Conservation (phyloP, 2,113 vertebrate genomes). For the Silurus meridionalis region DNA sequence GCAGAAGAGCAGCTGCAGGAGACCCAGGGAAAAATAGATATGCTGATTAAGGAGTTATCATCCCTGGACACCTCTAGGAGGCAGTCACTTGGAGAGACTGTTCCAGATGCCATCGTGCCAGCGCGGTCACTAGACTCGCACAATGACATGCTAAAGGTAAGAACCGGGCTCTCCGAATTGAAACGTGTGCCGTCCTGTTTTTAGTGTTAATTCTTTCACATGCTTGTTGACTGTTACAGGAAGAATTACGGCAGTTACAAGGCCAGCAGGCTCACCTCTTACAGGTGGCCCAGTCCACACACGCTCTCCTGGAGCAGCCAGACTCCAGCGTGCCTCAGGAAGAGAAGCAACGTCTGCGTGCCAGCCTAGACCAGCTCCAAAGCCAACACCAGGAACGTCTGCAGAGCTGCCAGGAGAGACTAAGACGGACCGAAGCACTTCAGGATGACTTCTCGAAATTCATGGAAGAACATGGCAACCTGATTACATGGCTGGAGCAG, state of each 20-base stretch:
- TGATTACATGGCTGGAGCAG: conserved; percentile 84
- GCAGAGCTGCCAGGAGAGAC: conserved; percentile 74
- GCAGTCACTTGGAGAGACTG: conserved; percentile 3
- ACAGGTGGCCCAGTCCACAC: conserved; percentile 81
- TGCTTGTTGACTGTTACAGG: conserved; percentile 63
- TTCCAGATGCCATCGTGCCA: conserved; percentile 57
- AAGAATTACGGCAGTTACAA: conserved; percentile 84
- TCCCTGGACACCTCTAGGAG: conserved; percentile 57
- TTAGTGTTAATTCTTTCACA: background rate
- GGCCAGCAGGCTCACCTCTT: conserved; percentile 88
- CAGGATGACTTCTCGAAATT: conserved; percentile 89
- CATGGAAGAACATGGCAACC: conserved; percentile 81
- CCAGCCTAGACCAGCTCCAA: conserved; percentile 76
- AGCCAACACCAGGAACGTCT: conserved; percentile 75
- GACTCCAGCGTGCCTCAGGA: conserved; percentile 76
- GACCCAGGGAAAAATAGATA: conserved; percentile 81
- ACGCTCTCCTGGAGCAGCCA: conserved; percentile 83
- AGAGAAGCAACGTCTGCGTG: conserved; percentile 74
- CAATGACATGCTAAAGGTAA: conserved; percentile 83
- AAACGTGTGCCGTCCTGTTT: background rate
- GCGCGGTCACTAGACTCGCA: conserved; percentile 73
- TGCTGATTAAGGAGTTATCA: conserved; percentile 74
- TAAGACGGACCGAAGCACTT: conserved; percentile 81
- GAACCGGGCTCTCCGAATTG: background rate
- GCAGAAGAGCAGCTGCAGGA: conserved; percentile 88